Conservation (phyloP, 2,888 invertebrate genomes). For the Hipparchia sbordonii region DNA sequence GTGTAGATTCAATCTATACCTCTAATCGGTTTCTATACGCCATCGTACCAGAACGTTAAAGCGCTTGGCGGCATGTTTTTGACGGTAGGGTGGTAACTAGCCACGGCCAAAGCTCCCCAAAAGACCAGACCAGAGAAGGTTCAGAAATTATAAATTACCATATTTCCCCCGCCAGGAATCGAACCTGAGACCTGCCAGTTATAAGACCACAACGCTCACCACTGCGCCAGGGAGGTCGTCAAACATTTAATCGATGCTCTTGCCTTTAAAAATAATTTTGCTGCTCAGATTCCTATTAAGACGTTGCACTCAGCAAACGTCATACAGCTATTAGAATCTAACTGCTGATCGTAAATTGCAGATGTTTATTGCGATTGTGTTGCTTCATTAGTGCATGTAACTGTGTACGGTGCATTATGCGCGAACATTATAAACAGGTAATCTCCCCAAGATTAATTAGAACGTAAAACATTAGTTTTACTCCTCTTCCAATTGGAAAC, state of each 20-base stretch:
- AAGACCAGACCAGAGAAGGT: too few species aligned
- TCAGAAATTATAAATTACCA: too few species aligned
- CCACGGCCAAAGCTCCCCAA: too few species aligned
- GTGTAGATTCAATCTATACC: too few species aligned
- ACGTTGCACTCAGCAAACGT: not conserved
- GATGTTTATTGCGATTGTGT: constrained; percentile 28
- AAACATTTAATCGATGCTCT: not conserved
- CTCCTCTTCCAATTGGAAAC: not conserved
- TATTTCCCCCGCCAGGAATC: too few species aligned
- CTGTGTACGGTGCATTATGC: constrained; percentile 15
- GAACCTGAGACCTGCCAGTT: too few species aligned
- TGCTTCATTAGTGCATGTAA: constrained; percentile 35
- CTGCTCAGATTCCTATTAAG: not conserved
- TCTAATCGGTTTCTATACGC: too few species aligned
- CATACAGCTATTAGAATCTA: constrained; percentile 4
- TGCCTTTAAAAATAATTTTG: not conserved
- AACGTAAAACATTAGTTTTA: constrained; percentile 15
- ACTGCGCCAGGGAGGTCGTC: too few species aligned
- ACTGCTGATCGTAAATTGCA: constrained; percentile 23
- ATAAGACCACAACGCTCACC: too few species aligned
- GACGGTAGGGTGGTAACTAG: too few species aligned
- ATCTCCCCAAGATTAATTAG: constrained; percentile 15
- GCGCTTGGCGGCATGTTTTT: too few species aligned
- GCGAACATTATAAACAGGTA: constrained; percentile 12
- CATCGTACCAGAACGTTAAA: too few species aligned